These are phyloP conservation scores for Rhynchomys soricoides DNA, from an alignment of 2,113 vertebrate species.

Conservation along the genomic window DNA sequence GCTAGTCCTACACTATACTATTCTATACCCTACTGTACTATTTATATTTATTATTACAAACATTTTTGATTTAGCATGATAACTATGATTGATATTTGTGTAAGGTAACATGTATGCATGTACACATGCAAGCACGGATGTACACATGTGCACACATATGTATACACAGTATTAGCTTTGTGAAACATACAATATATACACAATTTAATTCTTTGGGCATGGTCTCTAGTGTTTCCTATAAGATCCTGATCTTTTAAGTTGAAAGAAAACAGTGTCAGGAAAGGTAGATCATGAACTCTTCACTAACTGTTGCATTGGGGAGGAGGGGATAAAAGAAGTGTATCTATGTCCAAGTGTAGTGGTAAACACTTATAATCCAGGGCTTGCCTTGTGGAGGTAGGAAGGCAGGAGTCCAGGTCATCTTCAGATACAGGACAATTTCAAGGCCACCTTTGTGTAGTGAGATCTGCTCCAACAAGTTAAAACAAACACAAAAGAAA, in stretches of 20 bases:
- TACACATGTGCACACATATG: too few relatives aligned
- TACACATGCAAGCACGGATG: too few relatives aligned
- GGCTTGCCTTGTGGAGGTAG: neutral
- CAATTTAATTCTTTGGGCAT: neutral
- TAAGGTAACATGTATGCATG: neutral
- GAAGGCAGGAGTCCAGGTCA: neutral
- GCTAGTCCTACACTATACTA: neutral
- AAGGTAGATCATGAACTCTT: neutral
- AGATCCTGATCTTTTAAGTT: neutral
- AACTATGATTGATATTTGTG: neutral
- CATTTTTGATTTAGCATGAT: neutral
- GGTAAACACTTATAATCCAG: neutral
- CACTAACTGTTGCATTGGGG: neutral
- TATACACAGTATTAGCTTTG: neutral
- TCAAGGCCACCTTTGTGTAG: fast-evolving
- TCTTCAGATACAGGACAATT: too few relatives aligned
- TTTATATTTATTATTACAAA: neutral
- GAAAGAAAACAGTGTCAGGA: neutral
- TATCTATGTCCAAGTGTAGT: neutral
- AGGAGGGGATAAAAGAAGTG: neutral
- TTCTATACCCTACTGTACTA: too few relatives aligned
- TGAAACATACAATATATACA: neutral
- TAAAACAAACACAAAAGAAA: neutral
- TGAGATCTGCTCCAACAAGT: neutral
- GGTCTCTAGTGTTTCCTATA: neutral